Base-by-base conservation (phyloP, 2,888 invertebrate genomes). In the Microplitis manilae region DNA sequence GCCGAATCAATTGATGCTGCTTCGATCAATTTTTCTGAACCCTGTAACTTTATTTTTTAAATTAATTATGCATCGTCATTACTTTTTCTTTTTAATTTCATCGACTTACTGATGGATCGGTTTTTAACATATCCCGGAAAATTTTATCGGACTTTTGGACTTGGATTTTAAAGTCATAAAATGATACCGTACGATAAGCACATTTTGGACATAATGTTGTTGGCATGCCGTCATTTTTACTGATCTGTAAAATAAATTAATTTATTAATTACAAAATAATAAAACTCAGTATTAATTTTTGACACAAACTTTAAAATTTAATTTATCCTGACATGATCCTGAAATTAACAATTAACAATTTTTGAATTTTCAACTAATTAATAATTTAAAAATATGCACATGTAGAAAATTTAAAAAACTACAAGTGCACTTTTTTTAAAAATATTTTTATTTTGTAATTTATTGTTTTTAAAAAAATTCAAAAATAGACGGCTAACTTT, bases 161-260 rank as follows among this genome's bases (percentile, higher is more conserved):
- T 79, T 88, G 85, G 1, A 83, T 77, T 73, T 87, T 88, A 40
- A 90, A 90, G 59, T 87, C 84, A 73, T 88, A 86, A 75, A 87
- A 90, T 20, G 86, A 79, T 75, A 86, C 84, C 0, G 87, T 88
- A 41, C 86, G 84, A 64, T 87, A 86, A 6, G 87, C 88, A 83
- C 90, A 90, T 79, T 87, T 89, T 1, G 84, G 79, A 59, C 90
- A 90, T 0, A 90, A 81, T 81, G 86, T 88, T 15, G 82, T 85
- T 39, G 90, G 90, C 62, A 90, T 62, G 0, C 87, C 89, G 80
- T 90, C 89, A 41, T 81, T 84, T 59, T 80, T 83, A 60, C 86
- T 81, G n/a, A 90, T 85, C 90, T 90, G 73, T 59, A 83, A 83
- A n/a, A 40, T 50, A 13, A 68, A 50, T 38, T 20, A 39, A 71